Evolutionary conservation across 2,797 vertebrate genomes (phyloP).

Genomic region (Dryobates pubescens): DNA sequence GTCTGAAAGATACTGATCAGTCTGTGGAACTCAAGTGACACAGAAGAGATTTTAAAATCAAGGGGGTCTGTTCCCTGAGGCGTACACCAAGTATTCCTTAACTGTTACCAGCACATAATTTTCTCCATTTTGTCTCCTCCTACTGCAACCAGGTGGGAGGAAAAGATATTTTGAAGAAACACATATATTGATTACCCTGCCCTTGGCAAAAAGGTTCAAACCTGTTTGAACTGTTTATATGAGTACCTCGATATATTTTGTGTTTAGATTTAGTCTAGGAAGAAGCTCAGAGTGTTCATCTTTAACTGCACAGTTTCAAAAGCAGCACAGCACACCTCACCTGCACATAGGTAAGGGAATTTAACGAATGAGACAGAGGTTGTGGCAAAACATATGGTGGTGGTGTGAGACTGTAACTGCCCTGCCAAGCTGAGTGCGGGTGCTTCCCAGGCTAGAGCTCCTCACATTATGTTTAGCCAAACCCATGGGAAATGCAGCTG

Average conservation of each 20-base stretch:
- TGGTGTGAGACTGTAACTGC: neutral
- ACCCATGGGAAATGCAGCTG: neutral
- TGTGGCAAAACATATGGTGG: neutral
- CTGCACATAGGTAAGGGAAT: neutral
- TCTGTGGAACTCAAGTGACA: conserved; percentile 45
- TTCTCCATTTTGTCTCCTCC: neutral
- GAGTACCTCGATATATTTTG: neutral
- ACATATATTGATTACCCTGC: neutral
- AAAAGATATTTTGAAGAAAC: neutral
- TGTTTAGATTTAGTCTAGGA: neutral
- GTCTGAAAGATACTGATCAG: conserved; percentile 59
- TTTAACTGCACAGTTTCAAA: neutral
- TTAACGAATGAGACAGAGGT: neutral
- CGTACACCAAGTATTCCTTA: conserved; percentile 16
- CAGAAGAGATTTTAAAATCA: conserved; percentile 52
- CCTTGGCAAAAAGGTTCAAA: neutral
- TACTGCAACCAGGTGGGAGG: neutral
- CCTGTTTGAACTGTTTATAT: neutral
- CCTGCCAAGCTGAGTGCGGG: neutral
- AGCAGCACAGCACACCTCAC: neutral
- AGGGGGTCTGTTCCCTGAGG: neutral
- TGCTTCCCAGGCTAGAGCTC: neutral
- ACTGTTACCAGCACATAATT: neutral
- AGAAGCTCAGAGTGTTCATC: neutral
- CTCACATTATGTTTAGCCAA: neutral